Base-by-base conservation (phyloP, 1,140 invertebrate genomes). In the Rhagoletis pomonella region DNA sequence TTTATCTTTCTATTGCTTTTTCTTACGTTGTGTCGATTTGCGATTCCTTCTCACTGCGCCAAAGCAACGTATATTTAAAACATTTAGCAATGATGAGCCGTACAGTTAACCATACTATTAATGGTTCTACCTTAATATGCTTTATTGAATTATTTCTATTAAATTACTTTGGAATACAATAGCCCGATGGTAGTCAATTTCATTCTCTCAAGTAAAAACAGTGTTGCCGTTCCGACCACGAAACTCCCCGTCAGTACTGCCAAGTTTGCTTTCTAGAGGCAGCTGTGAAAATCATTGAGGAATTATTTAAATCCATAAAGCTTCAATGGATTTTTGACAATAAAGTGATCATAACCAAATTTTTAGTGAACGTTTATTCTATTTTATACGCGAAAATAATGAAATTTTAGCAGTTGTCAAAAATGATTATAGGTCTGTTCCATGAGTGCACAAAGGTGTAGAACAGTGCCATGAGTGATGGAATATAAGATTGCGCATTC, bases 161-260 rank as follows among this genome's bases (percentile, higher is more conserved):
- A 81, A 81, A 81, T 55, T 55, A 81, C 73, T 81, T 81, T 81
- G 44, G 47, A 55, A 81, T 17, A 81, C 17, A 81, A 50, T 81
- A 81, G n/a, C 44, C 73, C 42, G 55, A 81, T 19, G 14, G n/a
- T 77, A 81, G 73, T 81, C 73, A 81, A 81, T 55, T 81, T 81
- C 47, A 81, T 81, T 81, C 47, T 55, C 73, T 50, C 73, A 81
- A 81, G 47, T 81, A 81, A 81, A 81, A 55, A 81, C 73, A 81
- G 73, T 81, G 73, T 10, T 81, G 9, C 73, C 73, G n/a, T 7
- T 9, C 73, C 3, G 47, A 10, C 47, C 50, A 73, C 14, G 29
- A 81, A 50, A 19, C 7, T 19, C 12, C 4, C 4, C 7, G 47
- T 3, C 47, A 81, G 55, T 81, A 29, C 44, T 81, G 73, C 73